phyloP scores from a whole-genome alignment of 2,888 invertebrate species.

The Eulithis testata region DNA sequence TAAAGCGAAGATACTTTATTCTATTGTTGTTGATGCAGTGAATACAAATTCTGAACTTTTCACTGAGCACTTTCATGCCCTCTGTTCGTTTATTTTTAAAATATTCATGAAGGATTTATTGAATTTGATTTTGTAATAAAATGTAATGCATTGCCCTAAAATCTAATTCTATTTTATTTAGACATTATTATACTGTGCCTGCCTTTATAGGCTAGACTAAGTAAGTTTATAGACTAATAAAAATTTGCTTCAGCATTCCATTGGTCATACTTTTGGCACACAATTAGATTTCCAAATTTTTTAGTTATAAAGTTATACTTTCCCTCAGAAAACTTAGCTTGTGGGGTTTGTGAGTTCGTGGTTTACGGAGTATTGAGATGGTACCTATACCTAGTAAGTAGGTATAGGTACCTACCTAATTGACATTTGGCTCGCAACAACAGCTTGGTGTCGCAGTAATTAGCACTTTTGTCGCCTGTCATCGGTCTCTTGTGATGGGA shows the following conservation, averaged over 20 bases:
- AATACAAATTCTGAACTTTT: constrained; percentile 48
- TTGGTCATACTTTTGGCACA: too few species aligned
- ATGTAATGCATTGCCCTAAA: constrained; percentile 13
- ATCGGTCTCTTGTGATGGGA: constrained; percentile 55
- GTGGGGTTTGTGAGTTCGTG: too few species aligned
- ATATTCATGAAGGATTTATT: constrained; percentile 50
- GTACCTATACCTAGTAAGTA: background rate
- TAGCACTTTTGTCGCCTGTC: constrained; percentile 76
- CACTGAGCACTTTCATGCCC: constrained; percentile 46
- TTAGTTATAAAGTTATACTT: too few species aligned
- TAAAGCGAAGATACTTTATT: constrained; percentile 49
- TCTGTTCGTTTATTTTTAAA: constrained; percentile 49
- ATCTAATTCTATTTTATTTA: background rate
- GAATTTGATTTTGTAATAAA: constrained; percentile 44
- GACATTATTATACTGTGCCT: background rate
- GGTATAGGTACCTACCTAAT: constrained; percentile 15
- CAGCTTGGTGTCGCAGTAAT: constrained; percentile 63
- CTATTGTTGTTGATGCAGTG: constrained; percentile 38
- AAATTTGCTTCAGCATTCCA: too few species aligned
- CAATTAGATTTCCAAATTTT: too few species aligned
- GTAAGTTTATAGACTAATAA: too few species aligned
- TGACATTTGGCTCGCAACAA: constrained; percentile 55
- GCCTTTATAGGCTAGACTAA: too few species aligned
- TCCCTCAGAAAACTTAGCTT: too few species aligned
- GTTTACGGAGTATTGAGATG: too few species aligned